Percentiles rank a stretch among this genome's conserved stretches.
phyloP scores from a whole-genome alignment of 2,113 vertebrate species.

The Ochotona princeps region DNA sequence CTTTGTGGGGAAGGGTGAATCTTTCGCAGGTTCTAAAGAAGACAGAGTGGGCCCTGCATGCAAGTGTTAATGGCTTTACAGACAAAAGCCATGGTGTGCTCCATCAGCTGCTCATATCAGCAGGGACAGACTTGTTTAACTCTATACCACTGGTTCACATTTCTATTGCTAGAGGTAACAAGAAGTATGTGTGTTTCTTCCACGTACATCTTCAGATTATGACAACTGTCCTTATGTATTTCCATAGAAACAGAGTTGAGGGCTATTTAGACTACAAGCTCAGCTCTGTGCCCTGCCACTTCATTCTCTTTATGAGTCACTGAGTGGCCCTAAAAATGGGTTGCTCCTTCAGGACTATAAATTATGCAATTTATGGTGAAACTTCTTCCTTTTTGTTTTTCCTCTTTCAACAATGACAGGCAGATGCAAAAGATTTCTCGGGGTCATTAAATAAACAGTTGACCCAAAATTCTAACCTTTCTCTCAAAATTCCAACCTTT shows the following conservation, averaged over 20 bases:
- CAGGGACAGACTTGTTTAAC: constrained; percentile 18
- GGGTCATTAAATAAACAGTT: constrained; percentile 75
- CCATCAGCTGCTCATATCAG: constrained; percentile 1
- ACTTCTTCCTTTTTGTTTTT: not conserved
- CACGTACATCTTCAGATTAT: constrained; percentile 62
- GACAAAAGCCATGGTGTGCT: constrained; percentile 27
- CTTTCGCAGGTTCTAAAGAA: not conserved
- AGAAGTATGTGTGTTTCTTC: constrained; percentile 36
- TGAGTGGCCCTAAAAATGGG: constrained; percentile 44
- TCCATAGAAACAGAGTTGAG: constrained; percentile 66
- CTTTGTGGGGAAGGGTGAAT: not conserved
- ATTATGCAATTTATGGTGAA: constrained; percentile 51
- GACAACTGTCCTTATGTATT: constrained; percentile 70
- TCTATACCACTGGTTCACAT: constrained; percentile 39
- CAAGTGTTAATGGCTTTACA: constrained; percentile 31
- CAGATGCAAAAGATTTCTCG: constrained; percentile 51
- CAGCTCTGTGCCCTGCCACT: constrained; percentile 18
- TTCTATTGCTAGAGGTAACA: constrained; percentile 40
- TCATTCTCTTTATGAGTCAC: constrained; percentile 54
- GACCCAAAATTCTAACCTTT: constrained; percentile 54
- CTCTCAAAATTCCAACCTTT: constrained; percentile 52
- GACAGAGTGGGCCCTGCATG: not conserved
- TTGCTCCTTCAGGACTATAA: constrained; percentile 57
- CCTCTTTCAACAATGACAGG: constrained; percentile 58
- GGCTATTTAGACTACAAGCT: constrained; percentile 49